Conservation (phyloP, 1,140 invertebrate species). For the Agrilus planipennis region DNA sequence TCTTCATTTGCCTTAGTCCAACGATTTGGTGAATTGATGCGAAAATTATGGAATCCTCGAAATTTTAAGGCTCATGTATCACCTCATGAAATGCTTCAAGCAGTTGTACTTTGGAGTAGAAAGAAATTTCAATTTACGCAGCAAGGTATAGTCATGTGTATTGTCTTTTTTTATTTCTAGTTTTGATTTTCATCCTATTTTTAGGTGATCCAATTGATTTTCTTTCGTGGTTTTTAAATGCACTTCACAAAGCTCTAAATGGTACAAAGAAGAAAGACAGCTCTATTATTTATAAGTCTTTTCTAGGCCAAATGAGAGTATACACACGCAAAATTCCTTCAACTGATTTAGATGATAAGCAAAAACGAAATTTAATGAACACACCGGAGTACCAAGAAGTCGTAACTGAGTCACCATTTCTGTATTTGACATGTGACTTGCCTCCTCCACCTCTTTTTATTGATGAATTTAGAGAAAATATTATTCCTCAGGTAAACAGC, state of each 20-base stretch:
- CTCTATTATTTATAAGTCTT: constrained; percentile 90
- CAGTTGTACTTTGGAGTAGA: constrained; percentile 95
- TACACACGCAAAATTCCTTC: constrained; percentile 91
- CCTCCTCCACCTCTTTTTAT: constrained; percentile 93
- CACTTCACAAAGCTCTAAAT: constrained; percentile 81
- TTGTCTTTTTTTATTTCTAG: not conserved
- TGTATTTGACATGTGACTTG: constrained; percentile 93
- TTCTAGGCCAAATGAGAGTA: constrained; percentile 90
- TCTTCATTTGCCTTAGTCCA: constrained; percentile 86
- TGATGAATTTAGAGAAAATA: constrained; percentile 95
- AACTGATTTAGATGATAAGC: constrained; percentile 81
- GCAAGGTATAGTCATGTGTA: constrained; percentile 57
- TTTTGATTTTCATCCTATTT: not conserved
- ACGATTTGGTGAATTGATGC: constrained; percentile 91
- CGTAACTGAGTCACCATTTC: constrained; percentile 79
- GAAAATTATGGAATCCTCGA: constrained; percentile 98
- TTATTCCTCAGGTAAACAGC: constrained; percentile 85
- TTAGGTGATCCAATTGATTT: constrained; percentile 87
- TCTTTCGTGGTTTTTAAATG: constrained; percentile 92
- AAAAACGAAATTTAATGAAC: constrained; percentile 63
- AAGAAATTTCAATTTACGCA: constrained; percentile 98
- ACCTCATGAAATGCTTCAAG: constrained; percentile 99
- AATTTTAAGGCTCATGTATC: constrained; percentile 99
- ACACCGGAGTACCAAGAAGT: constrained; percentile 83
- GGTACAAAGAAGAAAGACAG: constrained; percentile 73